Conservation (phyloP, 2,113 vertebrate species). For the Numida meleagris region DNA sequence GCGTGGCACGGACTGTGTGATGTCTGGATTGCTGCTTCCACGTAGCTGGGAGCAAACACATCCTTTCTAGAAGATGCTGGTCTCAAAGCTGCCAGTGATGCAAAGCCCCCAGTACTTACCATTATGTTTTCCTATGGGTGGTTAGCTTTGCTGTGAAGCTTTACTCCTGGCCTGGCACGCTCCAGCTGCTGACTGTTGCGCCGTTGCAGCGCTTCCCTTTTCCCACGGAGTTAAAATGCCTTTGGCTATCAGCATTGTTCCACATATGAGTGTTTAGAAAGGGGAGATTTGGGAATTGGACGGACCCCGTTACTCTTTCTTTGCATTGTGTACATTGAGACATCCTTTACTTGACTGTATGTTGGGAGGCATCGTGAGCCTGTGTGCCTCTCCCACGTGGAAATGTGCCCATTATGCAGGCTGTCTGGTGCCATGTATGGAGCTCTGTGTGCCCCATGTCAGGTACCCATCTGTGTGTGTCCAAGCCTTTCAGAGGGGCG, state of each 20-base stretch:
- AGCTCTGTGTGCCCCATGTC: background rate
- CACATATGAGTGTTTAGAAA: too few relatives aligned
- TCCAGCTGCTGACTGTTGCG: accelerated
- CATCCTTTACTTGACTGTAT: background rate
- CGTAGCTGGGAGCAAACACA: too few relatives aligned
- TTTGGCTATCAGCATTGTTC: background rate
- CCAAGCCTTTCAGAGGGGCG: background rate
- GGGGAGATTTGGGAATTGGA: too few relatives aligned
- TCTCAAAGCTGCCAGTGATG: background rate
- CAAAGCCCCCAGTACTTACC: background rate
- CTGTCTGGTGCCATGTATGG: background rate
- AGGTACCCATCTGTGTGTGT: background rate
- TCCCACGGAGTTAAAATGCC: background rate
- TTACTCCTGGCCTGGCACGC: background rate
- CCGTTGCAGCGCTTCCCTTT: accelerated
- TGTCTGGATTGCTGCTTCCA: background rate
- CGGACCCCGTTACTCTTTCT: too few relatives aligned
- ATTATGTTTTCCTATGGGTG: background rate
- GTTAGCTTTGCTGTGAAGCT: background rate
- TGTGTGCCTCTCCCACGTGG: background rate
- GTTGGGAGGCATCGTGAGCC: background rate
- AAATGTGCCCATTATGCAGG: background rate
- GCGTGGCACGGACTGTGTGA: accelerated
- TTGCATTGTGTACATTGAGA: too few relatives aligned
- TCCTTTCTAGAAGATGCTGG: background rate